phyloP scores from a whole-genome alignment of 2,797 vertebrate genomes.

The Crocidura indochinensis region DNA sequence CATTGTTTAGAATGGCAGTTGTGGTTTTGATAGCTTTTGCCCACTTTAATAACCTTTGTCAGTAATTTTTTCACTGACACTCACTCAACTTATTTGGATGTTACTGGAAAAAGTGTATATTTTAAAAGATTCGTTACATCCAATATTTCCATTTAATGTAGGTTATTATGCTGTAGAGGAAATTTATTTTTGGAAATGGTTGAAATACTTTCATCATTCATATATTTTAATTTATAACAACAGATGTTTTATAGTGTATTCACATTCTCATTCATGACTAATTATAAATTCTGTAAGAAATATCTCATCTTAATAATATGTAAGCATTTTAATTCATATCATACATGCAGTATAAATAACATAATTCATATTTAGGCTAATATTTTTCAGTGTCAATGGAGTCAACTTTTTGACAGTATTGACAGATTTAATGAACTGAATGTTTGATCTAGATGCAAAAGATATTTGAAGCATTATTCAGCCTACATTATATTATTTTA shows the following conservation, averaged over 20 bases:
- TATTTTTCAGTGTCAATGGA: conserved; percentile 63
- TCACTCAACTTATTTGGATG: conserved; percentile 36
- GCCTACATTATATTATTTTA: conserved; percentile 3
- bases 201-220: background rate
- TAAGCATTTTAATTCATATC: conserved; percentile 62
- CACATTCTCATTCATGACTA: conserved; percentile 32
- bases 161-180: background rate
- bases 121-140: conserved; percentile 23
- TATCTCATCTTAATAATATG: conserved; percentile 59
- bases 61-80: conserved; percentile 43
- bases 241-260: background rate
- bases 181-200: conserved; percentile 41
- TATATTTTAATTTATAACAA: conserved; percentile 38
- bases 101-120: background rate
- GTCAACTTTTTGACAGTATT: conserved; percentile 70
- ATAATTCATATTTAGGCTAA: conserved; percentile 63
- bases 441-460: background rate
- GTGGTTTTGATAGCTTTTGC: conserved; percentile 13
- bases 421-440: conserved; percentile 71
- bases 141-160: background rate
- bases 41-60: conserved; percentile 3
- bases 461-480: conserved; percentile 7
- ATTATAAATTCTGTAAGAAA: conserved; percentile 59
- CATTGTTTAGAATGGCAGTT: conserved; percentile 61
- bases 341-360: conserved; percentile 73